A percentile compares a stretch with the other conserved stretches of the same genome.
These are phyloP conservation scores for Oegoconia quadripuncta DNA, from an alignment of 2,888 invertebrate genomes.

Conservation along the genomic window DNA sequence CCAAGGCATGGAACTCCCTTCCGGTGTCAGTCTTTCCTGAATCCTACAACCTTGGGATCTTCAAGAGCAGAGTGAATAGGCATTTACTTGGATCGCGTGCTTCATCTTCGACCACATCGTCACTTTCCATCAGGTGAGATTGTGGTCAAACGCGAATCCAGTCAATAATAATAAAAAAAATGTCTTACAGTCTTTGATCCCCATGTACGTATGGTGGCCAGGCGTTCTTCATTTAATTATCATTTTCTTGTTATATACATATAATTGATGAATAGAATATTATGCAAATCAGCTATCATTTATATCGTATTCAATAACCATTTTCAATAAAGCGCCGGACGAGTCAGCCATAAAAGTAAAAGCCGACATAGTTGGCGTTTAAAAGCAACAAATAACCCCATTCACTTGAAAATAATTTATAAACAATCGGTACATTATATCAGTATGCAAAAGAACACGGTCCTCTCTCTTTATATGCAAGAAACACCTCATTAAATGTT, in stretches of 20 bases:
- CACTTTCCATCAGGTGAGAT: no score
- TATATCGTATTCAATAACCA: conserved; percentile 30
- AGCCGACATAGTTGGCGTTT: conserved; percentile 39
- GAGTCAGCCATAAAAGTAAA: conserved; percentile 39
- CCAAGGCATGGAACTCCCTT: no score
- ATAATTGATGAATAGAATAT: background rate
- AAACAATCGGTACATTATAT: conserved; percentile 42
- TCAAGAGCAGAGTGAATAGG: no score
- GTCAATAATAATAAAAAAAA: no score
- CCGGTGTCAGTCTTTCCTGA: no score
- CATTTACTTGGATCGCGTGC: no score
- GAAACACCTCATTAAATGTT: conserved; percentile 61
- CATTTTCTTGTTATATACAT: background rate
- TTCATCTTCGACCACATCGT: no score
- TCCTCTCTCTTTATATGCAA: conserved; percentile 48
- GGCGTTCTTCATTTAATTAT: no score
- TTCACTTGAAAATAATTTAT: conserved; percentile 50
- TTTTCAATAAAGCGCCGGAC: conserved; percentile 50
- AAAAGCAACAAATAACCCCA: conserved; percentile 52
- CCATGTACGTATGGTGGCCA: no score
- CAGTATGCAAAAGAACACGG: conserved; percentile 39
- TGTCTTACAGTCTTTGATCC: no score
- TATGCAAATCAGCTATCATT: background rate
- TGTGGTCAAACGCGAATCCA: no score
- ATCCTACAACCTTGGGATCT: no score